phyloP scores from a whole-genome alignment of 1,140 invertebrate genomes.

The Melitaea cinxia region DNA sequence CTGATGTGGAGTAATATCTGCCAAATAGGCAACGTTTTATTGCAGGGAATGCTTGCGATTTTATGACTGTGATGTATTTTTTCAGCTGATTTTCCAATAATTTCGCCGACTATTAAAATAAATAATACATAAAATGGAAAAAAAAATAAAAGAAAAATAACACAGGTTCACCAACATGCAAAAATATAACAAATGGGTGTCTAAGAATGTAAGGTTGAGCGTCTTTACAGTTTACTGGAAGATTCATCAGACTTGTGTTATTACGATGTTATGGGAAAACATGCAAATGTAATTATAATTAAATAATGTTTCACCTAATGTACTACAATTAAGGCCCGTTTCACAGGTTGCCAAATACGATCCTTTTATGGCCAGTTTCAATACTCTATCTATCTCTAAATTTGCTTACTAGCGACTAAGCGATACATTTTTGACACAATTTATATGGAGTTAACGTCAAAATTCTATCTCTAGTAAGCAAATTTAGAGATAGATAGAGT shows the following conservation, averaged over 20 bases:
- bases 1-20: conserved; percentile 90
- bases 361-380: too few species aligned
- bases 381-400: too few species aligned
- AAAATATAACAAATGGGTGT: neutral
- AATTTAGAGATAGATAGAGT: too few species aligned
- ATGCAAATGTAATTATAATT: neutral
- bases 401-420: too few species aligned
- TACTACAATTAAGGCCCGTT: neutral
- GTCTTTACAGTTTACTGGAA: conserved; percentile 53
- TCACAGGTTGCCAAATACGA: too few species aligned
- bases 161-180: conserved; percentile 36
- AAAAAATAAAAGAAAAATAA: conserved; percentile 62
- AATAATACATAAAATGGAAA: conserved; percentile 66
- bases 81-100: conserved; percentile 86
- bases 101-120: conserved; percentile 81
- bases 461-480: too few species aligned
- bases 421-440: too few species aligned
- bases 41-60: conserved; percentile 87
- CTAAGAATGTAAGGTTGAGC: conserved; percentile 60
- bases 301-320: neutral
- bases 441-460: too few species aligned
- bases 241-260: conserved; percentile 26
- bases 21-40: conserved; percentile 89
- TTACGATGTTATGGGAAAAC: neutral
- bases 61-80: conserved; percentile 85